A percentile compares a stretch with the other conserved stretches of the same genome.
Evolutionary conservation across 2,113 vertebrate species (phyloP).

Genomic region (Sapayoa aenigma): DNA sequence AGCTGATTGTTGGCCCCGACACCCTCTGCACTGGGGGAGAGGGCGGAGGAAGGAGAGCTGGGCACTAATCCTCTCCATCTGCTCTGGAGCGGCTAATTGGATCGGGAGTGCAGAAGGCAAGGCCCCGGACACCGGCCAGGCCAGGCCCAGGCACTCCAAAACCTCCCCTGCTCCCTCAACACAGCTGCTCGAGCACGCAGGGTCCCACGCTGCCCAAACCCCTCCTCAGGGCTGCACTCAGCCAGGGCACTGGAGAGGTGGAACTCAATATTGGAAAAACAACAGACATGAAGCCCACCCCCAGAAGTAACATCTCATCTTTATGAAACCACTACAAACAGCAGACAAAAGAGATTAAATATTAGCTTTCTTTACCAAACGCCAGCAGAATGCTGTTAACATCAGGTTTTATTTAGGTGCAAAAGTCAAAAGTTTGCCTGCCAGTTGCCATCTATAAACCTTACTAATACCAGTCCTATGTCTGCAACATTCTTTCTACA

Average conservation of each 20-base stretch:
- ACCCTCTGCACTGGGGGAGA: background rate
- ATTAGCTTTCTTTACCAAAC: background rate
- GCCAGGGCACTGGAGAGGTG: accelerated
- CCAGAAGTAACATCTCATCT: background rate
- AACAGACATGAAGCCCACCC: background rate
- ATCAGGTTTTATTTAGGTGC: background rate
- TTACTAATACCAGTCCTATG: background rate
- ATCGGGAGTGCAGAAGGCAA: background rate
- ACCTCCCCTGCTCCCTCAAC: accelerated
- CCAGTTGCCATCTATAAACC: background rate
- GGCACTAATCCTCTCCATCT: slow-evolving; percentile 53
- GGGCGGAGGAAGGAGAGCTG: background rate
- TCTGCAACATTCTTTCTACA: slow-evolving; percentile 23
- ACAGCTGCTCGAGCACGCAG: background rate
- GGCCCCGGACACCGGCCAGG: background rate
- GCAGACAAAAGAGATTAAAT: background rate
- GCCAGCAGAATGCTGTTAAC: background rate
- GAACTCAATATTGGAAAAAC: background rate
- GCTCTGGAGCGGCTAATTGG: slow-evolving; percentile 34
- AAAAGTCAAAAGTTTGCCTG: slow-evolving; percentile 17
- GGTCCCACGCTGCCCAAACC: background rate
- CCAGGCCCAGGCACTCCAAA: background rate
- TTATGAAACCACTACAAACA: background rate
- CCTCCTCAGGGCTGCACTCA: background rate
- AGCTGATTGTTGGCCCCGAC: background rate